These are phyloP conservation scores for Solenopsis invicta DNA, from an alignment of 1,140 invertebrate species.

Conservation along the genomic window DNA sequence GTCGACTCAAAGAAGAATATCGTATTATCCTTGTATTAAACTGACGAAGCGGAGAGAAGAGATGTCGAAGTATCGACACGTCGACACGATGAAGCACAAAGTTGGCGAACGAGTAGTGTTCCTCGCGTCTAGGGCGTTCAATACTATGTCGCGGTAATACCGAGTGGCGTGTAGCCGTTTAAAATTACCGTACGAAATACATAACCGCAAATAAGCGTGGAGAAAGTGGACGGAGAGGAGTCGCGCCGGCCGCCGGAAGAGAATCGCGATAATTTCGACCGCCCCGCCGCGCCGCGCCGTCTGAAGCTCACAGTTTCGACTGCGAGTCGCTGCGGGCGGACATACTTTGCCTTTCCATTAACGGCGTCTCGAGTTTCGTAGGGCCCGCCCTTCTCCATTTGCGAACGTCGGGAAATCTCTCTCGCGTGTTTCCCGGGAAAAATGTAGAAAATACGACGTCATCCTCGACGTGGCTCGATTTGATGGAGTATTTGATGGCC, in stretches of 20 bases:
- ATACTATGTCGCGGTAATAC: slow-evolving; percentile 16
- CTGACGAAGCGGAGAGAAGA: background rate
- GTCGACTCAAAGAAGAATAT: background rate
- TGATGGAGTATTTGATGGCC: slow-evolving; percentile 1
- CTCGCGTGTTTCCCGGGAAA: slow-evolving; percentile 8
- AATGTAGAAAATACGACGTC: slow-evolving; percentile 30
- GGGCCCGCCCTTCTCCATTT: slow-evolving; percentile 27
- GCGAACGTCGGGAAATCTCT: slow-evolving; percentile 9
- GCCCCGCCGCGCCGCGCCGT: no score
- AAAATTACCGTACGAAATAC: slow-evolving; percentile 32
- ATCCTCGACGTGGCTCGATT: slow-evolving; percentile 1
- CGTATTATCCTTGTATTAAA: background rate
- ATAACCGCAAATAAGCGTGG: slow-evolving; percentile 39
- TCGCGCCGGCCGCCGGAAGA: slow-evolving; percentile 37
- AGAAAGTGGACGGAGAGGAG: slow-evolving; percentile 15
- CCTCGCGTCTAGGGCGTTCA: background rate
- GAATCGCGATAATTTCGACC: slow-evolving; percentile 53
- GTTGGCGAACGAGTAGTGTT: slow-evolving; percentile 13
- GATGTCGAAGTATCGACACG: slow-evolving; percentile 26
- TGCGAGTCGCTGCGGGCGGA: slow-evolving; percentile 8
- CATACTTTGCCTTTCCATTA: slow-evolving; percentile 61
- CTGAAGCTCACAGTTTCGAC: slow-evolving; percentile 47
- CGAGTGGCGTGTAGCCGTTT: background rate
- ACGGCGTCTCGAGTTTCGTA: slow-evolving; percentile 51
- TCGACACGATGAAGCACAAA: slow-evolving; percentile 20